phyloP scores from a whole-genome alignment of 2,888 invertebrate species.

The Drosophila fungiperda region DNA sequence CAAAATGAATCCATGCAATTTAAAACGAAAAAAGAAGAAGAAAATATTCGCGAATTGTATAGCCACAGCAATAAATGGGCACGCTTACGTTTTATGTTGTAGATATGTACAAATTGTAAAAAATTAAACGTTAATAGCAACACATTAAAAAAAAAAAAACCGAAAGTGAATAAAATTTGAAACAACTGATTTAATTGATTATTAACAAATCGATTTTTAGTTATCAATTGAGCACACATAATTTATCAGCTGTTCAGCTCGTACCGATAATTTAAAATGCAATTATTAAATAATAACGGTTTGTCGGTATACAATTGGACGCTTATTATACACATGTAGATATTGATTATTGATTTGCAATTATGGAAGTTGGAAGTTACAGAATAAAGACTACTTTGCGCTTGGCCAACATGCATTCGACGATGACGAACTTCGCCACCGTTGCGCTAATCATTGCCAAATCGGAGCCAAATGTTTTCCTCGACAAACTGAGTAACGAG shows the following conservation, averaged over 20 bases:
- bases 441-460: constrained; percentile 88
- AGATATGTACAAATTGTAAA: constrained; percentile 76
- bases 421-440: constrained; percentile 82
- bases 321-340: background rate
- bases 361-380: constrained; percentile 28
- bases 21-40: constrained; percentile 4
- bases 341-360: constrained; percentile 14
- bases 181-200: background rate
- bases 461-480: constrained; percentile 86
- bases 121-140: constrained; percentile 36
- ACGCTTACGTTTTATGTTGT: constrained; percentile 69
- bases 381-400: constrained; percentile 9
- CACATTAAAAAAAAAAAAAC: constrained; percentile 20
- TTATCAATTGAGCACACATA: background rate
- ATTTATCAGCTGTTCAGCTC: background rate
- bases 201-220: background rate
- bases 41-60: constrained; percentile 48
- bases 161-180: constrained; percentile 42
- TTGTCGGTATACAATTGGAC: background rate
- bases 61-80: constrained; percentile 28
- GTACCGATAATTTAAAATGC: background rate
- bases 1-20: constrained; percentile 1
- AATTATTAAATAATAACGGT: constrained; percentile 20
- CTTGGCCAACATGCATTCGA: constrained; percentile 57
- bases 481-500: constrained; percentile 83